Evolutionary conservation across 1,140 invertebrate genomes (phyloP).

Genomic region (Papilio polytes): DNA sequence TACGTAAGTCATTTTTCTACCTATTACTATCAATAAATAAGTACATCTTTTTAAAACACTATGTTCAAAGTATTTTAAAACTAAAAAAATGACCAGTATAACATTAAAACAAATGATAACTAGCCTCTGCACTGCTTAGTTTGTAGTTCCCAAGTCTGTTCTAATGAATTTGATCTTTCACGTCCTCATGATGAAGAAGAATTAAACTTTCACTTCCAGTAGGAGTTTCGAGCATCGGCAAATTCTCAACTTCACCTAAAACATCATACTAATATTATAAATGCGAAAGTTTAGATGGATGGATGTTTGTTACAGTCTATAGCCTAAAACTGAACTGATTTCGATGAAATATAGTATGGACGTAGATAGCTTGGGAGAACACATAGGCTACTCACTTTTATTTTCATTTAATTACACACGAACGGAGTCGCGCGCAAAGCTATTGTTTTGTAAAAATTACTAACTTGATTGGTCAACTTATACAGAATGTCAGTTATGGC

Average conservation of each 20-base stretch:
- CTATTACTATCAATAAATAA: background rate
- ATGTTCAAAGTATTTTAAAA: background rate
- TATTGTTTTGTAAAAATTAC: no score
- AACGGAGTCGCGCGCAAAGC: no score
- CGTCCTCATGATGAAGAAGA: slow-evolving; percentile 63
- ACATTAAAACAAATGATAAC: background rate
- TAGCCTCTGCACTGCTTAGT: background rate
- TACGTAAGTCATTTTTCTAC: background rate
- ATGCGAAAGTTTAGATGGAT: no score
- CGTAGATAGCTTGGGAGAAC: no score
- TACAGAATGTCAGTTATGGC: no score
- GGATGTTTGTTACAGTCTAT: no score
- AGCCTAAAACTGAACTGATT: no score
- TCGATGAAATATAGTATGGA: no score
- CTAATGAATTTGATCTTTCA: slow-evolving; percentile 46
- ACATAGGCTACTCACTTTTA: no score
- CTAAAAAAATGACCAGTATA: background rate
- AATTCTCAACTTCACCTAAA: slow-evolving; percentile 77
- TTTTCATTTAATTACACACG: no score
- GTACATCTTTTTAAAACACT: background rate
- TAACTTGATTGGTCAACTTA: no score
- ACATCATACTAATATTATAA: no score
- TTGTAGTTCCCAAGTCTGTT: background rate
- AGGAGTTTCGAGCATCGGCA: slow-evolving; percentile 69
- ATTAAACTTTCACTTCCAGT: slow-evolving; percentile 72